Conservation (phyloP, 2,113 vertebrate species). For the Nerophis ophidion region DNA sequence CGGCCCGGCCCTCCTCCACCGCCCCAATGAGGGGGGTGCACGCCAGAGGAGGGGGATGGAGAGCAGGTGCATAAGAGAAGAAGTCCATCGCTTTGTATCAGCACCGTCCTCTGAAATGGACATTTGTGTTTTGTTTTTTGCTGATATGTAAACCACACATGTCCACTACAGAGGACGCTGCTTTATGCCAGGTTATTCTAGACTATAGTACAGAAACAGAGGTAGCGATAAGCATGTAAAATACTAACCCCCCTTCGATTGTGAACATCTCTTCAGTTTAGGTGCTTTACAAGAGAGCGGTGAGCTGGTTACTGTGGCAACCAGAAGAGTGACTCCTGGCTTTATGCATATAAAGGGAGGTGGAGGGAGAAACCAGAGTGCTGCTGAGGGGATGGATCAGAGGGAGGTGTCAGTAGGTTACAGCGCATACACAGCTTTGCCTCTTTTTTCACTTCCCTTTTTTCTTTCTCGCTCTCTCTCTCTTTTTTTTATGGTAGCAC, state of each 20-base stretch:
- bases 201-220: neutral
- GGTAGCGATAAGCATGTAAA: neutral
- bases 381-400: constrained; percentile 56
- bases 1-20: constrained; percentile 23
- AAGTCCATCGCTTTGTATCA: neutral
- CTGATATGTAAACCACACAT: no score
- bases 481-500: constrained; percentile 41
- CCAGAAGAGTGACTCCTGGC: constrained; percentile 70
- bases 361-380: constrained; percentile 25
- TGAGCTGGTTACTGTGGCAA: constrained; percentile 73
- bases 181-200: neutral
- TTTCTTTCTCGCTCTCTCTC: constrained; percentile 24
- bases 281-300: constrained; percentile 52
- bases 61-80: constrained; percentile 38
- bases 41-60: constrained; percentile 42
- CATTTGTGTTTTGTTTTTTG: neutral
- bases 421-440: constrained; percentile 53
- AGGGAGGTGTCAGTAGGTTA: constrained; percentile 68
- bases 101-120: no score
- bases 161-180: no score
- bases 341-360: constrained; percentile 50
- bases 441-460: constrained; percentile 36
- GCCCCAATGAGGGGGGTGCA: constrained; percentile 27
- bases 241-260: neutral
- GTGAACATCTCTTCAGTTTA: constrained; percentile 51